Base-by-base conservation (phyloP, 2,888 invertebrate species). In the Drosophila histrio region DNA sequence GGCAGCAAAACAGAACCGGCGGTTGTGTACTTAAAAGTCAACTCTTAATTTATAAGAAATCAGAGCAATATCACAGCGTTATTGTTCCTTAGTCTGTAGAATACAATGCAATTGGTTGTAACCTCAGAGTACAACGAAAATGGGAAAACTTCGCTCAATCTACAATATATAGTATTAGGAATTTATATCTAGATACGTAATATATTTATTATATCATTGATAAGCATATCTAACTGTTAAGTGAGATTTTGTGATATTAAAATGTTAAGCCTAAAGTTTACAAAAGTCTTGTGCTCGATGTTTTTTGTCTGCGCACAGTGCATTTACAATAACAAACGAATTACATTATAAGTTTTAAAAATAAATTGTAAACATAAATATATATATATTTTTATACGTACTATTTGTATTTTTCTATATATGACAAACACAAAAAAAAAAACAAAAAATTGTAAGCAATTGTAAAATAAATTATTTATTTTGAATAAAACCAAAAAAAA, bases 11-110 rank as follows among this genome's bases (percentile, higher is more conserved):
- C 67, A 70, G 65, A 81, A 77, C 76, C 79, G 52, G 86, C 89
- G 90, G 91, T 90, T 90, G 90, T 90, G 87, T 90, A 89, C 88
- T 90, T 87, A 87, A 87, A 72, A 79, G 68, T 72, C 63, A 70
- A 67, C 80, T 72, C 74, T 67, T 77, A 79, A 28, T 26, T 28
- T 22, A 24, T 62, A 85, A 59, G 74, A 44, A 43, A n/a, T 50
- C 34, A 11, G 80, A 63, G 54, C 85, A 85, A 89, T 90, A 89
- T 91, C 91, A 90, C 91, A 90, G 84, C 90, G 78, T 77, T 86
- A 88, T 89, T 89, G 90, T 90, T 90, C 90, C 90, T 90, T 90
- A 85, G 74, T 77, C 71, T 53, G 62, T 72, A 76, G 59, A 66
- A 60, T 49, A 58, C 56, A 86, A 64, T 67, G 60, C 30, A 79